Conservation (phyloP, 2,797 vertebrate species). For the Thaleichthys pacificus region DNA sequence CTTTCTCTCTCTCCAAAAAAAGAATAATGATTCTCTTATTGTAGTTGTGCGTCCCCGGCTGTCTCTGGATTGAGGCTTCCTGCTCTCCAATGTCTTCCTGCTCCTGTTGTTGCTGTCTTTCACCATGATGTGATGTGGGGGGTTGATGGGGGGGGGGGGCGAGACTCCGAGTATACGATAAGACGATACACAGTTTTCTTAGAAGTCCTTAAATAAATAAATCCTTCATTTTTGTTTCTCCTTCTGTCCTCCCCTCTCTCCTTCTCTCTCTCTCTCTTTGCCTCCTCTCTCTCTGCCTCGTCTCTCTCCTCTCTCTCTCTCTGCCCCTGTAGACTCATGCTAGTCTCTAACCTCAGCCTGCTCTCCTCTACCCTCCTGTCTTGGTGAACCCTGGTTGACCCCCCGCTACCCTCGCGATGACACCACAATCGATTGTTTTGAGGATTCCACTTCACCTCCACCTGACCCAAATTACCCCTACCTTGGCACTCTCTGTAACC, state of each 20-base stretch:
- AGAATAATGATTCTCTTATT: conserved; percentile 64
- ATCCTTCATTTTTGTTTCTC: background rate
- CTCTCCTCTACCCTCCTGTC: background rate
- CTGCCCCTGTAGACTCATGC: conserved; percentile 3
- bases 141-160: conserved; percentile 29
- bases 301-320: conserved; percentile 1
- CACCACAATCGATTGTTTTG: conserved; percentile 61
- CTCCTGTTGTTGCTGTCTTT: conserved; percentile 50
- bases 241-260: background rate
- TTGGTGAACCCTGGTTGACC: conserved; percentile 60
- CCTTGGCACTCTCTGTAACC: conserved; percentile 47
- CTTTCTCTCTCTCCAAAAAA: conserved; percentile 52
- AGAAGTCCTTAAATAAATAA: background rate
- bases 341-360: background rate
- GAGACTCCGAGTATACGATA: no score
- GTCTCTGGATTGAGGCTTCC: conserved; percentile 48
- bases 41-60: conserved; percentile 33
- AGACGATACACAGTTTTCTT: no score
- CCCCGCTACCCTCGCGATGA: conserved; percentile 28
- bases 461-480: conserved; percentile 61
- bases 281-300: background rate
- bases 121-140: conserved; percentile 25
- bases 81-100: conserved; percentile 55
- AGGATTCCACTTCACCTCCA: conserved; percentile 69
- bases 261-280: background rate